Percentiles rank a stretch among this genome's conserved stretches.
phyloP scores from a whole-genome alignment of 2,797 vertebrate species.

The Channa striata region DNA sequence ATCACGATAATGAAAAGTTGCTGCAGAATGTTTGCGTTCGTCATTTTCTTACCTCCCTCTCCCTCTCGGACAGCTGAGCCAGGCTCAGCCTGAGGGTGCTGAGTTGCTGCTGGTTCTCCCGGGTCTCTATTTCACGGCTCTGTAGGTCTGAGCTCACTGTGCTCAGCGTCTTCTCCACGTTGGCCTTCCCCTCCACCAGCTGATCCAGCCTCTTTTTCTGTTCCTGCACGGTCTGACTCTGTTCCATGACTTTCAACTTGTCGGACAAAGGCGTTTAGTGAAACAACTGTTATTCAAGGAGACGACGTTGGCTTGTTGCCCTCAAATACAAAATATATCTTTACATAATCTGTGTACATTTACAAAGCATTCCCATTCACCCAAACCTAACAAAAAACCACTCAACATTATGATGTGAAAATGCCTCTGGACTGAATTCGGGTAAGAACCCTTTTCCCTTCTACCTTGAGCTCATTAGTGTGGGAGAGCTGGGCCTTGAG shows the following conservation, averaged over 20 bases:
- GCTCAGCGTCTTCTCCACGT: conserved; percentile 84
- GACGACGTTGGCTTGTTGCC: background rate
- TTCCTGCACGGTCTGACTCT: conserved; percentile 88
- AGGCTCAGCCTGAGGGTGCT: conserved; percentile 74
- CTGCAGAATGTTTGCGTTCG: background rate
- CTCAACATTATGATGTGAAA: conserved; percentile 36
- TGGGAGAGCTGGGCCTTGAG: conserved; percentile 90
- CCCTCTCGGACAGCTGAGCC: conserved; percentile 85
- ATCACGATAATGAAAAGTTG: background rate
- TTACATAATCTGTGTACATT: conserved; percentile 1
- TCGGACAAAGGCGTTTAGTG: conserved; percentile 65
- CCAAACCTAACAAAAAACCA: background rate
- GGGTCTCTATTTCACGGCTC: conserved; percentile 75
- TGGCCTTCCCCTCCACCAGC: conserved; percentile 87
- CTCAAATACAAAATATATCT: conserved; percentile 5
- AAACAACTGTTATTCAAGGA: conserved; percentile 29
- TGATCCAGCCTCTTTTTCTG: conserved; percentile 85
- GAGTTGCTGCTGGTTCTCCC: conserved; percentile 83
- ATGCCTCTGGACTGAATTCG: conserved; percentile 55
- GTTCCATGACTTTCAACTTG: conserved; percentile 91
- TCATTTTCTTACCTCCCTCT: conserved; percentile 83
- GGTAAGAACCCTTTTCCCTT: conserved; percentile 69
- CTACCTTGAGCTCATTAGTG: conserved; percentile 92
- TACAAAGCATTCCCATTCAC: conserved; percentile 5
- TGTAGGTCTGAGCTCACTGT: conserved; percentile 85